Conservation (phyloP, 2,113 vertebrate species). For the Sapajus apella region DNA sequence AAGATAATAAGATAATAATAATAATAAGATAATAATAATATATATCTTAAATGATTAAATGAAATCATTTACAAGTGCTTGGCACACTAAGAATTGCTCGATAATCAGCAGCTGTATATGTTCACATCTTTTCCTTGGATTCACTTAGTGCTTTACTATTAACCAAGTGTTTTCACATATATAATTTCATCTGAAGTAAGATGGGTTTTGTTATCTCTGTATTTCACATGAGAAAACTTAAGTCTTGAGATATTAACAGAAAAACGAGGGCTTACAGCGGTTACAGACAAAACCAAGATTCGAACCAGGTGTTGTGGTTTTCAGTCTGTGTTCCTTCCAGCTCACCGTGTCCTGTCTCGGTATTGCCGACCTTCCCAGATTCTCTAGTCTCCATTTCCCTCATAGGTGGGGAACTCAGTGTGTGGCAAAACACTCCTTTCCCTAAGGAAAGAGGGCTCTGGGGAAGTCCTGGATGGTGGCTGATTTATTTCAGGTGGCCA, state of each 20-base stretch:
- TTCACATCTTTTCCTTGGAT: not conserved
- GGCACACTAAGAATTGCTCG: not conserved
- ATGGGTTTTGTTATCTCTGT: not conserved
- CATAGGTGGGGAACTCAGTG: not conserved
- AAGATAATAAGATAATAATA: not conserved
- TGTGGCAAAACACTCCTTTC: not conserved
- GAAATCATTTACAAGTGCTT: not conserved
- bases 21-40: not conserved
- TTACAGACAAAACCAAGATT: not conserved
- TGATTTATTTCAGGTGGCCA: not conserved
- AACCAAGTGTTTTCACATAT: not conserved
- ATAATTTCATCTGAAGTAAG: not conserved
- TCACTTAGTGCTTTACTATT: not conserved
- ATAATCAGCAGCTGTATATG: not conserved
- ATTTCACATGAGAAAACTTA: not conserved
- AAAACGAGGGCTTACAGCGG: not conserved
- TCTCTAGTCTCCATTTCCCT: not conserved
- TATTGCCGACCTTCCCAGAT: not conserved
- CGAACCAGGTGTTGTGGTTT: not conserved
- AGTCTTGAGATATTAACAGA: not conserved
- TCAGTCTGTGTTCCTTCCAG: not conserved
- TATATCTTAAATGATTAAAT: not conserved
- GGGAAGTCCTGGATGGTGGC: not conserved
- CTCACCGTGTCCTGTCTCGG: rapidly evolving
- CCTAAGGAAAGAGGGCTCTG: not conserved